Evolutionary conservation across 2,888 invertebrate species (phyloP).

Genomic region (Osmoderma eremita): DNA sequence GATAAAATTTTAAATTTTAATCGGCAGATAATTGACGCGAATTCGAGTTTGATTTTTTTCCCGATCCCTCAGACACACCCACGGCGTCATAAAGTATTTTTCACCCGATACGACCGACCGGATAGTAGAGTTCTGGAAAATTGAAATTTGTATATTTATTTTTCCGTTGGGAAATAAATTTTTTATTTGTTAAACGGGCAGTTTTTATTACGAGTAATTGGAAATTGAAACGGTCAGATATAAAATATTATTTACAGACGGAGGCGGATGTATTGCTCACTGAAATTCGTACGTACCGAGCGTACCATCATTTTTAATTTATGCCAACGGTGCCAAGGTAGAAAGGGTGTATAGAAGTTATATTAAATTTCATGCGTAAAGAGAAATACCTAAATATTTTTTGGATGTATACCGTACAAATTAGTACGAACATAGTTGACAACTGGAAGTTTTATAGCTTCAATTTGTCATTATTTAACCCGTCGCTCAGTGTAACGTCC

Average conservation of each 20-base stretch:
- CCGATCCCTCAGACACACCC: neutral
- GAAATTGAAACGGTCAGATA: conserved; percentile 13
- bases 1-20: conserved; percentile 28
- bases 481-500: too few species aligned
- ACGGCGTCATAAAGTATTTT: neutral
- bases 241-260: conserved; percentile 3
- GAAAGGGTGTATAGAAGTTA: neutral
- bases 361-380: too few species aligned
- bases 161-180: conserved; percentile 32
- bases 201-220: conserved; percentile 30
- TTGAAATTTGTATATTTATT: conserved; percentile 37
- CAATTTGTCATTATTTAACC: too few species aligned
- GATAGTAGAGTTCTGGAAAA: conserved; percentile 9
- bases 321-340: neutral
- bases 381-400: too few species aligned
- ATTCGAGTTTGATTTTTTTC: conserved; percentile 1
- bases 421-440: too few species aligned
- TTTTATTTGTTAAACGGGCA: conserved; percentile 31
- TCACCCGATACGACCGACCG: neutral
- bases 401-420: too few species aligned
- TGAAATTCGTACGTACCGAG: neutral
- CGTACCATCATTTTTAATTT: neutral
- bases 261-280: neutral
- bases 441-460: too few species aligned
- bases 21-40: conserved; percentile 27